phyloP scores from a whole-genome alignment of 2,113 vertebrate species.

The Takifugu bimaculatus region DNA sequence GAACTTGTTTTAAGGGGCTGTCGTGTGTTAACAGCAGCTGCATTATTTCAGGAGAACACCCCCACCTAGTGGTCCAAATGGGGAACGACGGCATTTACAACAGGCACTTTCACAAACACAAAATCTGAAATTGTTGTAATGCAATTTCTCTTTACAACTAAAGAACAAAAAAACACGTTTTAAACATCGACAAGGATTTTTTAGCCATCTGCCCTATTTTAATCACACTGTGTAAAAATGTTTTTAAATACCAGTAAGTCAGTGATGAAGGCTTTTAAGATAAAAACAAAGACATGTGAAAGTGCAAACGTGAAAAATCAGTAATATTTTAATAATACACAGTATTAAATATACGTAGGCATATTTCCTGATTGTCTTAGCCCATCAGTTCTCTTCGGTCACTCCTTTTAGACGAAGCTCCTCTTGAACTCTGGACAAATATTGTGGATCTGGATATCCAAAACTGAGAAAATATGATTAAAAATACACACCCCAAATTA shows the following conservation, averaged over 20 bases:
- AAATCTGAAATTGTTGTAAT: too few relatives aligned
- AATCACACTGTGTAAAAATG: too few relatives aligned
- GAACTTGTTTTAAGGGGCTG: conserved; percentile 28
- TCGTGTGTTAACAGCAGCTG: conserved; percentile 16
- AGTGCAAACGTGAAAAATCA: conserved; percentile 5
- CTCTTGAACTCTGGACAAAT: conserved; percentile 78
- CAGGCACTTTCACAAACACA: too few relatives aligned
- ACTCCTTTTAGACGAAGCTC: conserved; percentile 80
- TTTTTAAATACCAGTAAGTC: too few relatives aligned
- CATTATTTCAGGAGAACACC: conserved; percentile 5
- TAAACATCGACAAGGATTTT: too few relatives aligned
- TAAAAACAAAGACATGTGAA: too few relatives aligned
- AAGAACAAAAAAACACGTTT: too few relatives aligned
- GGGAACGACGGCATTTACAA: neutral
- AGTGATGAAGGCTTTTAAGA: too few relatives aligned
- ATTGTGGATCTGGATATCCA: conserved; percentile 81
- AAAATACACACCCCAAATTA: neutral
- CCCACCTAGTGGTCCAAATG: conserved; percentile 47
- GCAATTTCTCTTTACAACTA: too few relatives aligned
- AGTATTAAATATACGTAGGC: conserved; percentile 9
- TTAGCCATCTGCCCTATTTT: too few relatives aligned
- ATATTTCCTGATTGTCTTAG: conserved; percentile 1
- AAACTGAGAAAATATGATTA: conserved; percentile 67
- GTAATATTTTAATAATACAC: neutral
- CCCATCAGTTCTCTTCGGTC: conserved; percentile 52